Conservation (phyloP, 37 sponge, comb jelly and placozoan genomes). For the Crambe crambe region DNA sequence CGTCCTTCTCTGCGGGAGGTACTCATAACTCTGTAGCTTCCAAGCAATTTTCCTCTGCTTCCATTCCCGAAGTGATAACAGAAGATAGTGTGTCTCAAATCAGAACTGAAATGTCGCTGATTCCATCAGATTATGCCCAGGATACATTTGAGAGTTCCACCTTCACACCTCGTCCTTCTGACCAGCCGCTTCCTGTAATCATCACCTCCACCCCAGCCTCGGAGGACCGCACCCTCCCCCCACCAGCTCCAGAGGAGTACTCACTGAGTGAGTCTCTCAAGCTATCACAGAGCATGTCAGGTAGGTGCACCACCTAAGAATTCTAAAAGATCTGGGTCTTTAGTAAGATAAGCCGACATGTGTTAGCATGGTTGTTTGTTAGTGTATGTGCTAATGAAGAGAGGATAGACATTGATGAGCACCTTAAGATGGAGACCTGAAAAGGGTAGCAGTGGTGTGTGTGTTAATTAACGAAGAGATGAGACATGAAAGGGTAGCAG, state of each 20-base stretch:
- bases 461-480: too few relatives aligned
- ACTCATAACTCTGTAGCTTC: neutral
- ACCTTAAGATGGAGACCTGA: too few relatives aligned
- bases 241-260: neutral
- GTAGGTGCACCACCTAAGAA: too few relatives aligned
- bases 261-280: neutral
- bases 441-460: too few relatives aligned
- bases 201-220: slow-evolving; percentile 11
- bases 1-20: too few relatives aligned
- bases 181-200: neutral
- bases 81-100: neutral
- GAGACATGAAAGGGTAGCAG: too few relatives aligned
- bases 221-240: neutral
- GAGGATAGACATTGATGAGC: too few relatives aligned
- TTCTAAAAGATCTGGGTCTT: too few relatives aligned
- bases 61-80: slow-evolving; percentile 17
- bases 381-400: too few relatives aligned
- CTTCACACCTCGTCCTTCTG: slow-evolving; percentile 5
- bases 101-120: neutral
- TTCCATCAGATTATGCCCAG: slow-evolving; percentile 10
- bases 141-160: slow-evolving; percentile 39
- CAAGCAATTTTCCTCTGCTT: slow-evolving; percentile 1
- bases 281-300: neutral
- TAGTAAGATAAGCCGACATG: too few relatives aligned
- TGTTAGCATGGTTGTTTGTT: too few relatives aligned